phyloP scores from a whole-genome alignment of 2,888 invertebrate species.

The Thera britannica region DNA sequence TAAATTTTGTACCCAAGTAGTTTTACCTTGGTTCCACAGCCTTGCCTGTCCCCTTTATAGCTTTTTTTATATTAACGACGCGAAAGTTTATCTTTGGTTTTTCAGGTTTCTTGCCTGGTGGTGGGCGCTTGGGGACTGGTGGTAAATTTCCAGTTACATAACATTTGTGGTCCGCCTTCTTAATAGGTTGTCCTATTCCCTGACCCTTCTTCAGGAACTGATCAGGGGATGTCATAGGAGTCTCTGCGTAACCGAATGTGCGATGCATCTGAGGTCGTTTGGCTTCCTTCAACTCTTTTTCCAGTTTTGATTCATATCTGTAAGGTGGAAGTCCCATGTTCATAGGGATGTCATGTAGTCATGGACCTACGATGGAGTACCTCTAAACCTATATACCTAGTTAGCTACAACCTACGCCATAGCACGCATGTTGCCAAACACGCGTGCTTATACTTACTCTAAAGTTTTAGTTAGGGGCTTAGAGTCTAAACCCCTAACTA shows the following conservation, averaged over 20 bases:
- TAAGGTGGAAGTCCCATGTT: slow-evolving; percentile 2
- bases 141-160: slow-evolving; percentile 69
- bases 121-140: slow-evolving; percentile 74
- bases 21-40: slow-evolving; percentile 81
- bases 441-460: no score
- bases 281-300: slow-evolving; percentile 72
- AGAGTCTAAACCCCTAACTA: no score
- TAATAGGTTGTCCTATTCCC: slow-evolving; percentile 74
- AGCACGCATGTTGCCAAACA: no score
- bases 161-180: slow-evolving; percentile 70
- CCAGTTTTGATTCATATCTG: slow-evolving; percentile 82
- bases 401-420: no score
- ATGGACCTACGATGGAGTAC: no score
- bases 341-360: background rate
- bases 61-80: slow-evolving; percentile 86
- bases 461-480: no score
- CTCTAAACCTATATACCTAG: no score
- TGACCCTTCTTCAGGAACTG: slow-evolving; percentile 87
- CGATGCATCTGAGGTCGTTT: slow-evolving; percentile 78
- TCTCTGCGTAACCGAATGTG: slow-evolving; percentile 88
- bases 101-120: slow-evolving; percentile 60
- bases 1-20: no score
- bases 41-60: slow-evolving; percentile 80
- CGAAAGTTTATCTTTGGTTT: slow-evolving; percentile 81
- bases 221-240: slow-evolving; percentile 84